phyloP scores from a whole-genome alignment of 2,113 vertebrate species.

The Phasianus colchicus region DNA sequence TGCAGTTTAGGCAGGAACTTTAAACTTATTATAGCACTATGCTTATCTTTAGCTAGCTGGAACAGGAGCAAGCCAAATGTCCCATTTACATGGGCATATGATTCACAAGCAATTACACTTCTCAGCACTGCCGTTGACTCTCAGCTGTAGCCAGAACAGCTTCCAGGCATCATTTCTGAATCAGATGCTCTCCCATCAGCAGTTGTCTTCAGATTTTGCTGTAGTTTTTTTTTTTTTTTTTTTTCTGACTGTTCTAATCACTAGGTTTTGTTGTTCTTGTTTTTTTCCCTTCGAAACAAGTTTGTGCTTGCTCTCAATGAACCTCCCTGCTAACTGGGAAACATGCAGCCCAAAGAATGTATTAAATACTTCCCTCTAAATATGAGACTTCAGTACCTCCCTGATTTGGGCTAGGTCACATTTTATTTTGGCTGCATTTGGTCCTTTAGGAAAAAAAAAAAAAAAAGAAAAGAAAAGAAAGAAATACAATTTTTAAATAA shows the following conservation, averaged over 20 bases:
- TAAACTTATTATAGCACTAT: not conserved
- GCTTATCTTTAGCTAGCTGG: not conserved
- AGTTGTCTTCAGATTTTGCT: not conserved
- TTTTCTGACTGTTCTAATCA: not conserved
- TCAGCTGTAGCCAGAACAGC: not conserved
- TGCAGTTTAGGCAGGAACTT: not conserved
- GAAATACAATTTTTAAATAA: not conserved
- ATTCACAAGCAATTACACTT: not conserved
- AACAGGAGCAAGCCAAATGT: not conserved
- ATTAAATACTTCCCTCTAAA: not conserved
- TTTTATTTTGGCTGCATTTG: not conserved
- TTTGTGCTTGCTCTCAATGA: not conserved
- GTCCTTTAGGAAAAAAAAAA: not conserved
- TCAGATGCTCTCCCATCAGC: not conserved
- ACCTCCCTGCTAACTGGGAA: not conserved
- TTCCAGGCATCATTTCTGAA: not conserved
- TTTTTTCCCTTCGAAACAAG: not conserved
- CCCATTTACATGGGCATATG: not conserved
- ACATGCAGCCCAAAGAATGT: not conserved
- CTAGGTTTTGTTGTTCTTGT: not conserved
- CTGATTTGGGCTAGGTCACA: not conserved
- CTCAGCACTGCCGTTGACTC: not conserved
- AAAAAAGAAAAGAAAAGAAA: not conserved
- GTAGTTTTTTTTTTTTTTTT: not conserved
- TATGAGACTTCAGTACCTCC: not conserved